Percentiles rank a stretch among this genome's conserved stretches.
Conservation (phyloP, 2,797 vertebrate species). For the Tokudaia tokunoshimensis region DNA sequence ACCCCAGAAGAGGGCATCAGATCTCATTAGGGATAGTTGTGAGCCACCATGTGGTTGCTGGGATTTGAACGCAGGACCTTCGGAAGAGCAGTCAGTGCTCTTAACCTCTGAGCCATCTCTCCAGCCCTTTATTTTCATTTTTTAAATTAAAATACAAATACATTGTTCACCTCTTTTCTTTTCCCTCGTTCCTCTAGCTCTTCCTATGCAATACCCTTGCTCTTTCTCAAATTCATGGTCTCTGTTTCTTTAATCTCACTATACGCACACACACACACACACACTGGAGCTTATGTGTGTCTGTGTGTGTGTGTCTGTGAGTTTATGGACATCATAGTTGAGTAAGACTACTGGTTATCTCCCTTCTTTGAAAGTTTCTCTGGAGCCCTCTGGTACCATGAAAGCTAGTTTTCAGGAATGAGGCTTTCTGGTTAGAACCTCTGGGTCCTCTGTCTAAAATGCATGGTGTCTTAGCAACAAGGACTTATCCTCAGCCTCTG, state of each 20-base stretch:
- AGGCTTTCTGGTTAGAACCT: not conserved
- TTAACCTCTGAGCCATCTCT: too few species aligned
- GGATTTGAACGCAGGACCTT: too few species aligned
- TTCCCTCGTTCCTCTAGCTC: not conserved
- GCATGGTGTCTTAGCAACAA: not conserved
- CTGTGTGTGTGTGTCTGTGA: too few species aligned
- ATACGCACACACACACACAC: too few species aligned
- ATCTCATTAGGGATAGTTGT: too few species aligned
- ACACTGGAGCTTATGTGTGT: too few species aligned
- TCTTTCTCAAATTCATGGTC: not conserved
- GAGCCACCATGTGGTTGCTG: too few species aligned
- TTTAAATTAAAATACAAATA: not conserved
- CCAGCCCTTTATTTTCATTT: too few species aligned
- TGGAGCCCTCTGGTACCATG: not conserved
- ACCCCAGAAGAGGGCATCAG: too few species aligned
- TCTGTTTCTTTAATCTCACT: not conserved
- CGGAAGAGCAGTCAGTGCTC: too few species aligned
- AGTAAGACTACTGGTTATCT: not conserved
- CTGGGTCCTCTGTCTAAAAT: not conserved
- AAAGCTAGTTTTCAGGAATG: not conserved
- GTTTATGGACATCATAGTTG: not conserved
- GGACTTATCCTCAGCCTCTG: not conserved
- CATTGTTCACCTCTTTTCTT: not conserved
- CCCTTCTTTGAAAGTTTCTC: not conserved
- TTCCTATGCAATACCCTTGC: not conserved